phyloP scores from a whole-genome alignment of 2,888 invertebrate genomes.

The Campopleginae sp. region DNA sequence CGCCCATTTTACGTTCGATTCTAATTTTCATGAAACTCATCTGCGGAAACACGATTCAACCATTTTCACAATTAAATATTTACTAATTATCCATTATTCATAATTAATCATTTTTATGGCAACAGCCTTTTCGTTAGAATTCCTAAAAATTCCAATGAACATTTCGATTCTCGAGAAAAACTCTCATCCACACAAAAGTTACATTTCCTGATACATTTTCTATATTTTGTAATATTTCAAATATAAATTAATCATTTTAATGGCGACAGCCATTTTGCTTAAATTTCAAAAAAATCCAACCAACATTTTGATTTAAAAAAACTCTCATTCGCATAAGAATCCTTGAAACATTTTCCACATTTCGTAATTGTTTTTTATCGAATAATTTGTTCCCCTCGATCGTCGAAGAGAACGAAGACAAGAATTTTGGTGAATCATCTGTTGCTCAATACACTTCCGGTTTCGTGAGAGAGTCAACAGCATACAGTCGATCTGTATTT shows the following conservation, averaged over 20 bases:
- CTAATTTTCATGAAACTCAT: background rate
- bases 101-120: background rate
- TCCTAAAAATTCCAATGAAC: background rate
- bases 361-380: background rate
- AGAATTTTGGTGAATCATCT: conserved; percentile 44
- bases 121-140: background rate
- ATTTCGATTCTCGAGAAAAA: no score
- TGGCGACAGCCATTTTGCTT: background rate
- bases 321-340: background rate
- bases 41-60: no score
- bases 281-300: background rate
- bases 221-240: background rate
- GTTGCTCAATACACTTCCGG: conserved; percentile 73
- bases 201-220: background rate
- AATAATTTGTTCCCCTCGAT: background rate
- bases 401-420: background rate
- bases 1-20: background rate
- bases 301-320: no score
- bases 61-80: background rate
- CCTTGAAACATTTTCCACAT: background rate
- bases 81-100: no score
- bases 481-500: conserved; percentile 25
- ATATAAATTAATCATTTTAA: background rate
- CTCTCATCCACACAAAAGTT: background rate
- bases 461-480: conserved; percentile 18